phyloP scores from a whole-genome alignment of 2,113 vertebrate genomes.

The Dicentrarchus labrax region DNA sequence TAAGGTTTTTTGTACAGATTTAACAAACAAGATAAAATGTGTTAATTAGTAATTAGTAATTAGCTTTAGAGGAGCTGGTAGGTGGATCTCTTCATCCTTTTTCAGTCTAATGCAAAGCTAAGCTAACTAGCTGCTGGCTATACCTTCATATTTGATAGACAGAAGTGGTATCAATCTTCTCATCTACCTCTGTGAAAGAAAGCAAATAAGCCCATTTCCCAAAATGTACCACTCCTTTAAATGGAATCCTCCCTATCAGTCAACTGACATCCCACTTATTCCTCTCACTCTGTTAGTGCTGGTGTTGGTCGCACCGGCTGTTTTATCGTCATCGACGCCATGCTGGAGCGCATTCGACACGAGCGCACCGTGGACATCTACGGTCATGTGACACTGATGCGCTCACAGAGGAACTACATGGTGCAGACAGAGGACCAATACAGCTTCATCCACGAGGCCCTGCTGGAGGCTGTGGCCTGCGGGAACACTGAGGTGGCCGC shows the following conservation, averaged over 20 bases:
- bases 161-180: neutral
- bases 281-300: constrained; percentile 83
- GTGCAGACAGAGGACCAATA: constrained; percentile 99
- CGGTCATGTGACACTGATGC: constrained; percentile 97
- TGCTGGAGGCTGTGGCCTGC: constrained; percentile 96
- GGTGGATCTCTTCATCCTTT: neutral
- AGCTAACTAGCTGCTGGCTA: neutral
- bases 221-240: neutral
- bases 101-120: neutral
- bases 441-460: constrained; percentile 98
- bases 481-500: constrained; percentile 97
- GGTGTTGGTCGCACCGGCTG: constrained; percentile 97
- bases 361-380: constrained; percentile 98
- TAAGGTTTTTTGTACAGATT: neutral
- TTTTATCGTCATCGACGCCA: constrained; percentile 97
- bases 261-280: neutral
- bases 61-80: neutral
- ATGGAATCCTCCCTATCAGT: neutral
- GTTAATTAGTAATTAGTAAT: neutral
- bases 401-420: constrained; percentile 99
- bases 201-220: neutral
- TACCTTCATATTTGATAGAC: neutral
- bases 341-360: constrained; percentile 96
- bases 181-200: neutral
- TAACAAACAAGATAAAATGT: neutral